These are phyloP conservation scores for Motacilla tschutschensis DNA, from an alignment of 2,113 vertebrate genomes.

Conservation along the genomic window DNA sequence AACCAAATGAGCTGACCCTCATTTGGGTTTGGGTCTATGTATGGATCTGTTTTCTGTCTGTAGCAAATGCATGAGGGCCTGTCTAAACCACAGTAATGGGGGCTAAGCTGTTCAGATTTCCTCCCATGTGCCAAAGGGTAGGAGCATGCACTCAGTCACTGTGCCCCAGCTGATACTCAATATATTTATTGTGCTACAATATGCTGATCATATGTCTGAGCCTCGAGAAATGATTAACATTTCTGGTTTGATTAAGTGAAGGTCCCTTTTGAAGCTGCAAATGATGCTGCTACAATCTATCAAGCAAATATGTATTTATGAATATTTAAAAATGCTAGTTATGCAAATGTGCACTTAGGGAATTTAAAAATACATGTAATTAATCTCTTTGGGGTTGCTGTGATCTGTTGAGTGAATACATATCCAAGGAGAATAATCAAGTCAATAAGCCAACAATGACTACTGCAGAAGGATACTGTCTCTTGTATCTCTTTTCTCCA, in stretches of 20 bases:
- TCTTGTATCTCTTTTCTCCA: not conserved
- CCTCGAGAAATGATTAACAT: conserved; percentile 56
- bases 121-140: not conserved
- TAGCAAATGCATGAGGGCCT: not conserved
- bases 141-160: not conserved
- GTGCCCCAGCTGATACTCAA: not conserved
- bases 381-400: conserved; percentile 58
- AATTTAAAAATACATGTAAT: conserved; percentile 63
- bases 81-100: not conserved
- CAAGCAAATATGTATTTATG: conserved; percentile 67
- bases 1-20: not conserved
- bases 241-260: conserved; percentile 59
- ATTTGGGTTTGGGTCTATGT: not conserved
- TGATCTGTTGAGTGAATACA: conserved; percentile 54
- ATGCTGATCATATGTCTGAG: conserved; percentile 54
- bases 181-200: conserved; percentile 32
- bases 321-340: conserved; percentile 65
- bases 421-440: conserved; percentile 55
- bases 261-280: conserved; percentile 58
- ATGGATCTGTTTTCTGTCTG: conserved; percentile 6
- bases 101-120: conserved; percentile 8
- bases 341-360: conserved; percentile 63
- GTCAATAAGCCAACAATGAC: conserved; percentile 12
- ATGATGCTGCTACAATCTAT: conserved; percentile 50
- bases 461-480: not conserved